These are phyloP conservation scores for Noctua pronuba DNA, from an alignment of 2,888 invertebrate species.

Conservation along the genomic window DNA sequence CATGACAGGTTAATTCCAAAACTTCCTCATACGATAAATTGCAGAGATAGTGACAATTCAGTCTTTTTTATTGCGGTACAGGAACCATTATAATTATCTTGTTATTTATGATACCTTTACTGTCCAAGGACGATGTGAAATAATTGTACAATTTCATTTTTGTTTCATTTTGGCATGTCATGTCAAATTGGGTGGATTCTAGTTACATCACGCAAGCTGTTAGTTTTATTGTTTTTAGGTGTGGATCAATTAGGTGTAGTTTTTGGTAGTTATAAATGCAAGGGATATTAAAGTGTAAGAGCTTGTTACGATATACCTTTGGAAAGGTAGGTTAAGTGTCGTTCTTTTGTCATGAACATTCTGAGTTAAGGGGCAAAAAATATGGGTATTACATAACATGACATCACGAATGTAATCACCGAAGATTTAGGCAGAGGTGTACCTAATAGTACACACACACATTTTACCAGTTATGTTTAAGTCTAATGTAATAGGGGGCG, in stretches of 20 bases:
- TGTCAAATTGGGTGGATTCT: constrained; percentile 4
- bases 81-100: constrained; percentile 31
- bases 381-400: too few relatives aligned
- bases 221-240: constrained; percentile 44
- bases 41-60: constrained; percentile 26
- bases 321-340: background rate
- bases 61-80: constrained; percentile 39
- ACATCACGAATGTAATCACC: too few relatives aligned
- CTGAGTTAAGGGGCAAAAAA: background rate
- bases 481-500: too few relatives aligned
- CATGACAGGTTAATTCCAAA: constrained; percentile 49
- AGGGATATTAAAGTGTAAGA: background rate
- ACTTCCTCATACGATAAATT: constrained; percentile 31
- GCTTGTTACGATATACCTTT: background rate
- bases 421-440: background rate
- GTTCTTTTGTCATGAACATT: background rate
- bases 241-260: constrained; percentile 20
- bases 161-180: constrained; percentile 11
- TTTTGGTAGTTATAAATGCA: constrained; percentile 5
- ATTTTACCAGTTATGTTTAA: too few relatives aligned
- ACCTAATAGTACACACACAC: background rate
- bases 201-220: constrained; percentile 35
- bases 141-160: constrained; percentile 10
- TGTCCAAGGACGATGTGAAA: constrained; percentile 3
- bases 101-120: constrained; percentile 12